These are phyloP conservation scores for Hippocampus mohnikei DNA, from an alignment of 2,113 vertebrate species.

Conservation along the genomic window DNA sequence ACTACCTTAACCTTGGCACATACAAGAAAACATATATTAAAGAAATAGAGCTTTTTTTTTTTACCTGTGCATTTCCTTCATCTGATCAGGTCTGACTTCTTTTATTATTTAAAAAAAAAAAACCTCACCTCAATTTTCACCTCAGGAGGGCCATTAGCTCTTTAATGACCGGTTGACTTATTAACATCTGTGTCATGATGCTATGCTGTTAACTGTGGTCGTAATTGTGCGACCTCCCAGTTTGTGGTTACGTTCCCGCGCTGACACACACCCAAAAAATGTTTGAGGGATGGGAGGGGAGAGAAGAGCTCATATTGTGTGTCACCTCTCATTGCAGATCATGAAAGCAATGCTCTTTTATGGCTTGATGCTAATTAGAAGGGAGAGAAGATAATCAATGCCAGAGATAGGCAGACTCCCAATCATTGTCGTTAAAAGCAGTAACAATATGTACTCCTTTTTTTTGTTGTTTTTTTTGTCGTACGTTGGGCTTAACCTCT, in stretches of 20 bases:
- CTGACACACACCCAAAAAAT: background rate
- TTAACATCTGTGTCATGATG: constrained; percentile 40
- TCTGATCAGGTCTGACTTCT: background rate
- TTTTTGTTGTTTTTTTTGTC: no score
- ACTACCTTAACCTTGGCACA: no score
- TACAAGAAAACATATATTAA: background rate
- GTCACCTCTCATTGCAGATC: no score
- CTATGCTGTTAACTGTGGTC: constrained; percentile 15
- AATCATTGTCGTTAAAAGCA: no score
- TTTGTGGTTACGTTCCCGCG: constrained; percentile 36
- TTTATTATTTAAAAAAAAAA: constrained; percentile 8
- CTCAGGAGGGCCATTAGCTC: constrained; percentile 15
- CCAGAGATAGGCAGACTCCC: no score
- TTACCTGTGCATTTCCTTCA: background rate
- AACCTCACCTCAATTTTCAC: constrained; percentile 14
- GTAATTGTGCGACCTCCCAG: constrained; percentile 35
- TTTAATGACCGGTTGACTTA: constrained; percentile 51
- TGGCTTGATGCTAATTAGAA: background rate
- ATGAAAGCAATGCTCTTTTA: background rate
- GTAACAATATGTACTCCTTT: no score
- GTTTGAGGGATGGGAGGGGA: background rate
- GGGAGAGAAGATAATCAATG: background rate
- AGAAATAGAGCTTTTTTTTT: background rate
- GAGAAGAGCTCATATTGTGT: background rate
- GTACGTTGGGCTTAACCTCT: no score